Percentiles rank a stretch among this genome's conserved stretches.
Conservation (phyloP, 2,888 invertebrate genomes). For the Lasioglossum calceatum region DNA sequence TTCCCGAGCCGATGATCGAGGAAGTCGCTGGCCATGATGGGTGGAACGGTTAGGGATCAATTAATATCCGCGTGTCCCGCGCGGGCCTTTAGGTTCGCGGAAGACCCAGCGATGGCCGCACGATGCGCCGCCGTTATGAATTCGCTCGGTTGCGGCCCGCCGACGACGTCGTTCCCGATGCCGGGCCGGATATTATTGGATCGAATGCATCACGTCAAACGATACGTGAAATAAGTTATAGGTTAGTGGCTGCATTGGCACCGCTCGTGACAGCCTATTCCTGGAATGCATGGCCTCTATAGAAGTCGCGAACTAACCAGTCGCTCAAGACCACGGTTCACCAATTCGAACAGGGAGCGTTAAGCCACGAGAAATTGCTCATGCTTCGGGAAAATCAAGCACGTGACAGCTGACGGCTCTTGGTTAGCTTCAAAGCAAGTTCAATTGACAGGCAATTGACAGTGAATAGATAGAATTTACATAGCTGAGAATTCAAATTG, state of each 20-base stretch:
- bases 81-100: constrained; percentile 44
- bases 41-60: constrained; percentile 62
- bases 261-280: constrained; percentile 84
- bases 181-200: constrained; percentile 83
- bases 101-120: constrained; percentile 45
- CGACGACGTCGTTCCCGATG: constrained; percentile 57
- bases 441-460: neutral
- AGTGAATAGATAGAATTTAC: neutral
- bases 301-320: constrained; percentile 69
- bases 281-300: constrained; percentile 79
- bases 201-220: constrained; percentile 85
- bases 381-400: neutral
- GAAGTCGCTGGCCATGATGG: constrained; percentile 49
- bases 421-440: neutral
- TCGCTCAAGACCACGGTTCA: constrained; percentile 62
- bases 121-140: constrained; percentile 64
- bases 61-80: constrained; percentile 64
- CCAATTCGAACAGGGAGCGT: constrained; percentile 7
- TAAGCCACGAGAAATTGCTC: neutral
- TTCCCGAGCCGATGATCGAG: constrained; percentile 35
- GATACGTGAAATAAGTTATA: constrained; percentile 85
- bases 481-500: too few species aligned
- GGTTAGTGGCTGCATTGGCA: constrained; percentile 85
- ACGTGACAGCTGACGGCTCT: neutral
- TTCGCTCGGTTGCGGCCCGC: constrained; percentile 47